Evolutionary conservation across 2,888 invertebrate genomes (phyloP).

Genomic region (Pammene fasciana): DNA sequence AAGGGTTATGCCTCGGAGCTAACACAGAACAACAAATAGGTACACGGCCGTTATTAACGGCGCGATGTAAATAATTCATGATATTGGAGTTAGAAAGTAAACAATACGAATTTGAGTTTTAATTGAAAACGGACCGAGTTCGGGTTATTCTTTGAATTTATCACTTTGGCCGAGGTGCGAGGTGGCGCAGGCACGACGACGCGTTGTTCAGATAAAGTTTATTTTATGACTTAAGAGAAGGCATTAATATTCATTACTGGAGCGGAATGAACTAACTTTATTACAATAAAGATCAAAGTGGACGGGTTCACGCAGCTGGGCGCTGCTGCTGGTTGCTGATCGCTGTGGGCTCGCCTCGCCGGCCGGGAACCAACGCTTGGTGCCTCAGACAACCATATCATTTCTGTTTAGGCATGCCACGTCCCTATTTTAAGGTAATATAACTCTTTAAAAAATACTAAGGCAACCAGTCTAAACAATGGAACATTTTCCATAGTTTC

Average conservation of each 20-base stretch:
- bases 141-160: slow-evolving; percentile 77
- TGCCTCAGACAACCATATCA: not conserved
- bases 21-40: slow-evolving; percentile 60
- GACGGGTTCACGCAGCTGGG: slow-evolving; percentile 49
- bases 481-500: no score
- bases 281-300: slow-evolving; percentile 78
- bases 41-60: slow-evolving; percentile 59
- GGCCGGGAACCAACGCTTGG: not conserved
- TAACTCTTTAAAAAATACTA: no score
- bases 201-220: slow-evolving; percentile 79
- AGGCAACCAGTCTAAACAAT: no score
- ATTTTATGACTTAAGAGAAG: slow-evolving; percentile 80
- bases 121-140: slow-evolving; percentile 78
- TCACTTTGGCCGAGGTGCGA: slow-evolving; percentile 67
- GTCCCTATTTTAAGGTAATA: no score
- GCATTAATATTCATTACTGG: slow-evolving; percentile 82
- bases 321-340: slow-evolving; percentile 38
- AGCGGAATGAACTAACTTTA: slow-evolving; percentile 80
- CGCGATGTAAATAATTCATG: slow-evolving; percentile 68
- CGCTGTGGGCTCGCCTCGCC: not conserved
- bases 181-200: slow-evolving; percentile 65
- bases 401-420: not conserved
- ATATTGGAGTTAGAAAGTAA: slow-evolving; percentile 70
- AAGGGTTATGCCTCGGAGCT: slow-evolving; percentile 48
- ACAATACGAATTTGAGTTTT: slow-evolving; percentile 71